These are phyloP conservation scores for Amiota communis DNA, from an alignment of 2,888 invertebrate species.

Conservation along the genomic window DNA sequence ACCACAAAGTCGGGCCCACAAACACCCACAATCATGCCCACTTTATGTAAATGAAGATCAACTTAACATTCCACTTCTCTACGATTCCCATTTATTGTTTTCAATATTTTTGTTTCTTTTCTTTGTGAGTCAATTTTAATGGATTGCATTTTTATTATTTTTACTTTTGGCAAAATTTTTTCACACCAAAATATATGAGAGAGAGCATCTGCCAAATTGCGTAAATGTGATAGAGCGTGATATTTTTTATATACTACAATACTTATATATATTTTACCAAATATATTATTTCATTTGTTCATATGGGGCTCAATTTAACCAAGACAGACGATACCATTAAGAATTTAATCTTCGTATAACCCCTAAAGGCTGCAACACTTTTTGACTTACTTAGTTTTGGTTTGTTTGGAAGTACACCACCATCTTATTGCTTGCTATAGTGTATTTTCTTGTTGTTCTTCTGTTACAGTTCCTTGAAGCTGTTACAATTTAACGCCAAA, in stretches of 20 bases:
- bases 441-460: slow-evolving; percentile 4
- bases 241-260: not conserved
- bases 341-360: too few species aligned
- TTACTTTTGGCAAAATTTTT: slow-evolving; percentile 1
- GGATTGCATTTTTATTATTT: slow-evolving; percentile 8
- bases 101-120: not conserved
- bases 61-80: too few species aligned
- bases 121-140: slow-evolving; percentile 7
- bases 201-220: slow-evolving; percentile 8
- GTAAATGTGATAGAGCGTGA: slow-evolving; percentile 1
- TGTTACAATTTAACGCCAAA: slow-evolving; percentile 10
- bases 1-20: not conserved
- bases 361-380: not conserved
- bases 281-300: too few species aligned
- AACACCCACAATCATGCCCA: not conserved
- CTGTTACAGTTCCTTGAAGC: not conserved
- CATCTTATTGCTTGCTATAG: not conserved
- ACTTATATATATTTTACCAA: too few species aligned
- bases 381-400: not conserved
- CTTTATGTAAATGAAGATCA: not conserved
- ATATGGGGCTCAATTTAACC: too few species aligned
- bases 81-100: too few species aligned
- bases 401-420: not conserved
- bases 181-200: not conserved
- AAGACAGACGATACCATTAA: too few species aligned